Conservation (phyloP, 2,888 invertebrate species). For the Thecocarcelia acutangulata region DNA sequence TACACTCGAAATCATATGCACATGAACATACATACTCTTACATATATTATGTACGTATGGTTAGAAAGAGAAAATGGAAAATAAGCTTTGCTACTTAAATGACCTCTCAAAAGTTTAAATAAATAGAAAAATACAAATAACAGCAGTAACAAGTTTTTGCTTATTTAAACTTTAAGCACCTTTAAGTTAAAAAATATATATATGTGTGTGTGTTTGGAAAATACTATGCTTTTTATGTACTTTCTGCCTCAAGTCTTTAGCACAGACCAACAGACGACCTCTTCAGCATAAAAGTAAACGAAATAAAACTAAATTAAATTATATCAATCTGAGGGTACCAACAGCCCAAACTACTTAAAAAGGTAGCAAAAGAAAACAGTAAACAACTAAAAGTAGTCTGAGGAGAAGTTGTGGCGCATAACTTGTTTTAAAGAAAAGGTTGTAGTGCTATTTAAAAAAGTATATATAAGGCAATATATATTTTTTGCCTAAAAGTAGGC, state of each 20-base stretch:
- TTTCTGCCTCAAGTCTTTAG: slow-evolving; percentile 4
- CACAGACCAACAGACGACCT: background rate
- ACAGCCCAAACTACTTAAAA: slow-evolving; percentile 43
- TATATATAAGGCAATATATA: no score
- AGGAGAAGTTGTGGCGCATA: background rate
- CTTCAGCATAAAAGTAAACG: background rate
- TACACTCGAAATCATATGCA: no score
- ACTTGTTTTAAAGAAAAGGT: background rate
- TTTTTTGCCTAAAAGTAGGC: slow-evolving; percentile 36
- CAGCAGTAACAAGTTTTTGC: slow-evolving; percentile 52
- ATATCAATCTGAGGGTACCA: slow-evolving; percentile 62
- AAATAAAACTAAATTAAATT: slow-evolving; percentile 58
- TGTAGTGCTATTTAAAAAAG: no score
- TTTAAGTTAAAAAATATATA: slow-evolving; percentile 60
- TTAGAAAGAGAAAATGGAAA: background rate
- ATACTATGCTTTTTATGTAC: slow-evolving; percentile 25
- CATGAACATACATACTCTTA: no score
- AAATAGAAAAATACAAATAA: slow-evolving; percentile 25
- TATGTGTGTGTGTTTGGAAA: slow-evolving; percentile 49
- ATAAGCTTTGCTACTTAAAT: slow-evolving; percentile 12
- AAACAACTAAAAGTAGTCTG: slow-evolving; percentile 11
- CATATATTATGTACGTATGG: no score
- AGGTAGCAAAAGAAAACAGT: slow-evolving; percentile 4
- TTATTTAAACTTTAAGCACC: slow-evolving; percentile 64
- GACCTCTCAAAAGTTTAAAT: slow-evolving; percentile 48